Evolutionary conservation across 2,797 vertebrate genomes (phyloP).

Genomic region (Okamejei kenojei): DNA sequence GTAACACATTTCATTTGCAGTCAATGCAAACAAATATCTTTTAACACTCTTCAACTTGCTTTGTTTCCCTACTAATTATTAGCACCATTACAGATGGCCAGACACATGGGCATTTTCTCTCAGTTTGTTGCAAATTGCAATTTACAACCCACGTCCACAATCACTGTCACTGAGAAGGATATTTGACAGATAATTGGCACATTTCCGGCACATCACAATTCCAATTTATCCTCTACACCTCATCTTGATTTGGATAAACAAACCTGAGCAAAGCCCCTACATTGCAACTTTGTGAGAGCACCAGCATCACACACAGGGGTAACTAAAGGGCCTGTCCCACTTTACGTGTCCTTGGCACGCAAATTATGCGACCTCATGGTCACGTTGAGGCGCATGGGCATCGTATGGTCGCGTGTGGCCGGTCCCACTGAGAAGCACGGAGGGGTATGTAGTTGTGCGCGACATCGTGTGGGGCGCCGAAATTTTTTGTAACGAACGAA

Average conservation of each 20-base stretch:
- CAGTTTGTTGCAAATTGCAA: neutral
- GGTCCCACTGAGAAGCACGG: too few relatives aligned
- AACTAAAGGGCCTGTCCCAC: too few relatives aligned
- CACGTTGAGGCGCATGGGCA: too few relatives aligned
- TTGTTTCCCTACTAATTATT: neutral
- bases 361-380: too few relatives aligned
- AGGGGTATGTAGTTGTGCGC: too few relatives aligned
- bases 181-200: too few relatives aligned
- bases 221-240: neutral
- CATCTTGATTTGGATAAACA: neutral
- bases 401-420: too few relatives aligned
- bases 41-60: neutral
- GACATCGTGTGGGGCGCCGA: too few relatives aligned
- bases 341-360: too few relatives aligned
- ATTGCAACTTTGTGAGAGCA: neutral
- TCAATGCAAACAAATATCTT: neutral
- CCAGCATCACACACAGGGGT: neutral
- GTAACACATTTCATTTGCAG: neutral
- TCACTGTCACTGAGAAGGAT: neutral
- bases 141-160: neutral
- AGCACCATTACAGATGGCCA: neutral
- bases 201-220: neutral
- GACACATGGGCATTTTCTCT: neutral
- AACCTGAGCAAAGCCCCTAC: neutral
- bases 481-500: too few relatives aligned